Base-by-base conservation (phyloP, 2,888 invertebrate genomes). In the Philereme vetulata region DNA sequence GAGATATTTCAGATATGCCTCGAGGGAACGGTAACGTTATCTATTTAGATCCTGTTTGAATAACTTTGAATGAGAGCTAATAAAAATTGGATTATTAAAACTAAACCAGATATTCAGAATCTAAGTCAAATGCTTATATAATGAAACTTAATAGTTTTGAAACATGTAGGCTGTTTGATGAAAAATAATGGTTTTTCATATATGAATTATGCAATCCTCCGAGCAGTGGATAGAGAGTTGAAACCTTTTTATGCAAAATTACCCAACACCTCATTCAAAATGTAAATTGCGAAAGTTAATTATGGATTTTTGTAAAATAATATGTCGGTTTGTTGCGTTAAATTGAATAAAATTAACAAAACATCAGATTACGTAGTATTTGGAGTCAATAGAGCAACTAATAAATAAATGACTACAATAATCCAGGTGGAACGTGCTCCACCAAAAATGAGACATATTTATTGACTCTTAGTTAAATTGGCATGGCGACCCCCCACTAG, bases 251-350 rank as follows among this genome's bases (percentile, higher is more conserved):
- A 21, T 21, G 21, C 21, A 2, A 21, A 21, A 21, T 21, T 21
- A 21, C 21, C 2, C 21, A 55, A 66, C 33, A 48, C 0, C 53
- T 66, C 57, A 67, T 69, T 65, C 67, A 69, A 69, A 67, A 69
- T 69, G 60, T 64, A 58, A 46, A 59, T 64, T 56, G 32, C 49
- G 11, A 62, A 62, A 62, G 49, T 53, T 32, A 33, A 44, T 62
- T 60, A 60, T 62, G 59, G 46, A 60, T 35, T 62, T 62, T 61
- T 54, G 53, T 54, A 36, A 45, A 61, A 69, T 64, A 64, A 58
- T 53, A 64, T 50, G 53, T 60, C 50, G 35, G 59, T 66, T 61
- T 49, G 60, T 67, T 65, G 65, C 65, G 59, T 60, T 59, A 62
- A 65, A 64, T 62, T 50, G 64, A 61, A 65, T 60, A 57, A 54